Evolutionary conservation across 2,888 invertebrate species (phyloP), one percentile per base, ranked within the genome.

Genomic region (Drosophila demipolita): DNA sequence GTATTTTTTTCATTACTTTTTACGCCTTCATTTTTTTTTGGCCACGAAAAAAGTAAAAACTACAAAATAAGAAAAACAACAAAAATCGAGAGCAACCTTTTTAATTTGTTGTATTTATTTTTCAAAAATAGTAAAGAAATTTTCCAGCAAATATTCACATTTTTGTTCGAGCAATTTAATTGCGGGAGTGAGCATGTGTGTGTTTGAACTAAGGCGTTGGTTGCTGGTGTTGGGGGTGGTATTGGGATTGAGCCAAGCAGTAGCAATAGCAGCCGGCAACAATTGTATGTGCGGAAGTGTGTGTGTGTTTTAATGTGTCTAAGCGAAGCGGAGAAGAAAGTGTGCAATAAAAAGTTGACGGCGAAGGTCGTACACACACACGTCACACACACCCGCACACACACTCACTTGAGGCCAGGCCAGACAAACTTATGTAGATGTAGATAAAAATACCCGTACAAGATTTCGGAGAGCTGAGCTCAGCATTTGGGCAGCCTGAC

Each of bases 301-400:
- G 48, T 32, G 26, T 76, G 26, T 76, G 57, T 62, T 15, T 45
- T 45, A 70, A 79, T 84, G 86, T 83, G 90, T 77, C 83, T 83
- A 89, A 89, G 89, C 90, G 83, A 75, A 90, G 75, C 87, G 81
- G 77, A 70, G 89, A 90, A 85, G 90, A 85, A 85, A 90, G 89
- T 87, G 90, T 90, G 87, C 78, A 83, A 73, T 70, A 78, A 26
- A 72, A 82, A 83, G 75, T 80, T 80, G 68, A 73, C 68, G 80
- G 73, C 73, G 81, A 86, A 90, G 89, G 87, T 85, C 87, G 87
- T 40, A 71, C 80, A 78, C 65, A 60, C 53, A 60, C 26, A 20
- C 11, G 20, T 20, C 58, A 61, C 33, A 50, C 57, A 65, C 20
- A 38, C 23, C 32, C 9, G 23, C n/a, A 49, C 8, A 40, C n/a